Percentiles rank a stretch among this genome's conserved stretches.
Conservation (phyloP, 2,888 invertebrate genomes). For the Halictus quadricinctus region DNA sequence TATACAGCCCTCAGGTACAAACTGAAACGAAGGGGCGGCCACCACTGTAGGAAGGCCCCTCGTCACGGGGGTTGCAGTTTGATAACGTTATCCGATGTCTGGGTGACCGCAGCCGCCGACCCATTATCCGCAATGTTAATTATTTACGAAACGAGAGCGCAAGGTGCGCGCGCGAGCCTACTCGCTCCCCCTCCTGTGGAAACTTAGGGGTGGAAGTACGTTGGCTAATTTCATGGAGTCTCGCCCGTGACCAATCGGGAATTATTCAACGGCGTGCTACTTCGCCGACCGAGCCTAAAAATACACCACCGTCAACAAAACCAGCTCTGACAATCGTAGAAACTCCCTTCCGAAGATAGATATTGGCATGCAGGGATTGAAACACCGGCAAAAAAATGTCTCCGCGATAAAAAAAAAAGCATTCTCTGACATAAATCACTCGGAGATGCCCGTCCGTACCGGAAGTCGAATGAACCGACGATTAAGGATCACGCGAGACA, state of each 20-base stretch:
- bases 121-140: constrained; percentile 46
- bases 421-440: background rate
- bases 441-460: background rate
- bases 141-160: constrained; percentile 51
- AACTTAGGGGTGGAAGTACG: constrained; percentile 35
- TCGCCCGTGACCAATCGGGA: constrained; percentile 15
- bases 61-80: constrained; percentile 10
- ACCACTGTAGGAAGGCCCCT: constrained; percentile 13
- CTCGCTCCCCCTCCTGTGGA: constrained; percentile 7
- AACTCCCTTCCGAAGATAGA: background rate
- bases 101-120: constrained; percentile 19
- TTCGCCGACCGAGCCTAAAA: background rate
- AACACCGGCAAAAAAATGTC: background rate
- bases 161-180: constrained; percentile 10
- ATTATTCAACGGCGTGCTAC: constrained; percentile 37
- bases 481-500: background rate
- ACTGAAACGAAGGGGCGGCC: background rate
- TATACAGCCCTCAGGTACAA: background rate
- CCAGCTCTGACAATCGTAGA: background rate
- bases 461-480: background rate
- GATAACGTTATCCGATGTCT: constrained; percentile 24
- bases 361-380: background rate
- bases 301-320: background rate
- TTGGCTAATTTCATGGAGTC: constrained; percentile 47
- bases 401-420: background rate